phyloP scores from a whole-genome alignment of 2,113 vertebrate genomes.

The Tylochromis polylepis region DNA sequence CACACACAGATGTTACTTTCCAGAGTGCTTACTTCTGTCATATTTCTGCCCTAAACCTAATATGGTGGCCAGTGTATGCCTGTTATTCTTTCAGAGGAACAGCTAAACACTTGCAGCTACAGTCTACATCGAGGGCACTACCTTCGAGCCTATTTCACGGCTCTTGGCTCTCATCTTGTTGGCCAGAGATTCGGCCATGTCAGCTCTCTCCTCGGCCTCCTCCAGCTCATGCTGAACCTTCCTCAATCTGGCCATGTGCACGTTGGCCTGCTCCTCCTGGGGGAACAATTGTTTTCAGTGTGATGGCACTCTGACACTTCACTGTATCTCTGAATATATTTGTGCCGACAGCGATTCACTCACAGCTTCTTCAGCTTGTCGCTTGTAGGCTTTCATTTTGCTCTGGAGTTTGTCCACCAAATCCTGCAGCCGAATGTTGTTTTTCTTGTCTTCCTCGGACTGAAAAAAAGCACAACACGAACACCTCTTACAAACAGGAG shows the following conservation, averaged over 20 bases:
- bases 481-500: accelerated
- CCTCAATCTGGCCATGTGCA: conserved; percentile 31
- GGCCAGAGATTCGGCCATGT: conserved; percentile 68
- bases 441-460: conserved; percentile 59
- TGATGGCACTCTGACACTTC: not conserved
- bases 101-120: not conserved
- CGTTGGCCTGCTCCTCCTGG: conserved; percentile 55
- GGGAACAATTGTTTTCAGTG: not conserved
- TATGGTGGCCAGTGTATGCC: not conserved
- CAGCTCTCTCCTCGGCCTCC: conserved; percentile 45
- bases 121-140: not conserved
- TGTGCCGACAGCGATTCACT: not conserved
- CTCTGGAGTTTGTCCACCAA: conserved; percentile 56
- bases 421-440: conserved; percentile 40
- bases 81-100: not conserved
- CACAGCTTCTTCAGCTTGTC: conserved; percentile 41
- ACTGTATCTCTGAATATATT: not conserved
- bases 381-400: conserved; percentile 51
- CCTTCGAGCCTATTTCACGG: conserved; percentile 52
- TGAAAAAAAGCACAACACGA: not conserved
- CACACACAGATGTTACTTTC: not conserved
- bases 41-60: not conserved
- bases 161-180: conserved; percentile 74
- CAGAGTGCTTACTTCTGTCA: not conserved
- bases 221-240: conserved; percentile 54